Base-by-base conservation (phyloP, 1,140 invertebrate genomes). In the Macrosteles quadrilineatus region DNA sequence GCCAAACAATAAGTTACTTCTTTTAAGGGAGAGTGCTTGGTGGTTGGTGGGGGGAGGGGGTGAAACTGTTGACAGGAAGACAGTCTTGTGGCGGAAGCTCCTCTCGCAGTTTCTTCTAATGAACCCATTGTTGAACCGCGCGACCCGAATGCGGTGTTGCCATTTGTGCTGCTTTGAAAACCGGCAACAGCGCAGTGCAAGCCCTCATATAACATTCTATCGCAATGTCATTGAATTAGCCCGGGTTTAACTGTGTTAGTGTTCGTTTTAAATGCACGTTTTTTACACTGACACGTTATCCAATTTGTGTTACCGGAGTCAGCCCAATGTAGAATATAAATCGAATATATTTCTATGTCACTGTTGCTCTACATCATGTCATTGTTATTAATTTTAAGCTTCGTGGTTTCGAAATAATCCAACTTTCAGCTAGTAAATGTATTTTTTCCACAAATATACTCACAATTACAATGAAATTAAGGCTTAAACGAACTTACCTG, bases 91-190 rank as follows among this genome's bases (percentile, higher is more conserved):
- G 55, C 55, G 55, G 55, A 59, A 59, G 55, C 27, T 14, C 27
- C 23, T 59, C 27, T 59, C 55, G 55, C 55, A 59, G 55, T 59
- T 59, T 30, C 55, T 59, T 59, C 55, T 59, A 59, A 59, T 59
- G 55, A 59, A 59, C 55, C 55, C 55, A 59, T 59, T 59, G 55
- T 59, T 59, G 55, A 59, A 59, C 55, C 55, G 27, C 55, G 27
- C 55, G 55, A 59, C 55, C 55, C 55, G 9, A 11, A n/a, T 50
- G 55, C 55, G 23, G 21, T 59, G 55, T 59, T 59, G 55, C 55
- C 55, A n/a, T 23, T 30, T 23, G 55, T 11, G 47, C 47, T 17
- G 14, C 47, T 19, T 19, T 19, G 14, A 59, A 12, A 59, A 25
- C 25, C n/a, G 55, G 25, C 55, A 59, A 59, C 55, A 29, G 4